Evolutionary conservation across 1,140 invertebrate genomes (phyloP).

Genomic region (Rhyacophila brunnea): DNA sequence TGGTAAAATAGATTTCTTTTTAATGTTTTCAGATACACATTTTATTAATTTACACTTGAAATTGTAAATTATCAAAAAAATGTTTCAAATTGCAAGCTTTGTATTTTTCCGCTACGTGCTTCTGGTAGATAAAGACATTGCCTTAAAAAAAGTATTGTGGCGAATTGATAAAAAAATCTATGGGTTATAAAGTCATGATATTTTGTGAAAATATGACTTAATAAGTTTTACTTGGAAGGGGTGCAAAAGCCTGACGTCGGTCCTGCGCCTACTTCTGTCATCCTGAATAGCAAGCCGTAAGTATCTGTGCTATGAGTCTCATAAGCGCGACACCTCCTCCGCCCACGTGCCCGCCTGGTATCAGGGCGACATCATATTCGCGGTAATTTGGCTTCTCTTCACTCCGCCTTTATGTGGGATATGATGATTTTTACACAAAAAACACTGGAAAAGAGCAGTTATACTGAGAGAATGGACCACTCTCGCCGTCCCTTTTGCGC

Average conservation of each 20-base stretch:
- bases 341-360: conserved; percentile 4
- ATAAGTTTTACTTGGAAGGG: too few species aligned
- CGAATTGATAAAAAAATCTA: too few species aligned
- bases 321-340: conserved; percentile 7
- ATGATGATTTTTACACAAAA: conserved; percentile 33
- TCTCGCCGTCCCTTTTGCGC: conserved; percentile 2
- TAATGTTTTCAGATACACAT: too few species aligned
- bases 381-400: conserved; percentile 31
- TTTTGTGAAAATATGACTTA: too few species aligned
- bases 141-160: too few species aligned
- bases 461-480: conserved; percentile 1
- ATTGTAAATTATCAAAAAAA: too few species aligned
- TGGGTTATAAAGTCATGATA: too few species aligned
- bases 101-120: too few species aligned
- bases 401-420: conserved; percentile 26
- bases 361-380: conserved; percentile 12
- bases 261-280: background rate
- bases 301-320: background rate
- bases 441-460: conserved; percentile 21
- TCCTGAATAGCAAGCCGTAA: background rate
- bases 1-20: too few species aligned
- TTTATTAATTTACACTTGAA: too few species aligned
- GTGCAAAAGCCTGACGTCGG: background rate
- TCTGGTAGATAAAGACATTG: too few species aligned
- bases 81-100: too few species aligned